Evolutionary conservation across 2,888 invertebrate species (phyloP), one percentile per base, ranked within the genome.

Genomic region (Aphrophora alni): DNA sequence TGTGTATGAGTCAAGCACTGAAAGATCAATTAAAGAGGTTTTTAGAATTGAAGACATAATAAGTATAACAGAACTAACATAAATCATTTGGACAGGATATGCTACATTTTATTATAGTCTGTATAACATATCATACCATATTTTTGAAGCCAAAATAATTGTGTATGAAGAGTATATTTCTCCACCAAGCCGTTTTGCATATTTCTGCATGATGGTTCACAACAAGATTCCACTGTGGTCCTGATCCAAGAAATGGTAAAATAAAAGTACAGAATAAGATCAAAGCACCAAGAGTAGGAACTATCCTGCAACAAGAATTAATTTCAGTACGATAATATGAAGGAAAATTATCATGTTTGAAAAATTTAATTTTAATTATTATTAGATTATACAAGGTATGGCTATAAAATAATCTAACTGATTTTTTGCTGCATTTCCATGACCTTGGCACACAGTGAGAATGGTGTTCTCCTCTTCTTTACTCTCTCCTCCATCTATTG

Each of bases 121-220:
- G 68, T 24, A 68, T 5, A 33, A 68, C 68, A 68, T 68, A 7
- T 5, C 68, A 21, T 88, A 92, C 92, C 92, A 93, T 93, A 85
- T 93, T 91, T 85, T 92, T 91, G 85, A 93, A 93, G 68, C 93
- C 93, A 85, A 92, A 93, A 86, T 93, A 93, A 87, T 93, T 93
- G 85, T 93, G 93, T 78, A 93, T 92, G 84, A 93, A 93, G 0
- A 93, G 87, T 82, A 93, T 88, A 86, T 93, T 93, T 85, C 92
- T 90, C 93, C 93, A 93, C 93, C 93, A 93, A 80, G 92, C 90
- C 85, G 89, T 88, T 86, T 93, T 93, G 87, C 93, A 93, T 79
- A 93, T 91, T 72, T 92, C 90, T 0, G 93, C 91, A 86, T 93
- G 93, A 85, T 93, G 92, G 0, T 90, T 91, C 7, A 93, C 91